phyloP scores from a whole-genome alignment of 1,140 invertebrate genomes.

The Ceratina japonica region DNA sequence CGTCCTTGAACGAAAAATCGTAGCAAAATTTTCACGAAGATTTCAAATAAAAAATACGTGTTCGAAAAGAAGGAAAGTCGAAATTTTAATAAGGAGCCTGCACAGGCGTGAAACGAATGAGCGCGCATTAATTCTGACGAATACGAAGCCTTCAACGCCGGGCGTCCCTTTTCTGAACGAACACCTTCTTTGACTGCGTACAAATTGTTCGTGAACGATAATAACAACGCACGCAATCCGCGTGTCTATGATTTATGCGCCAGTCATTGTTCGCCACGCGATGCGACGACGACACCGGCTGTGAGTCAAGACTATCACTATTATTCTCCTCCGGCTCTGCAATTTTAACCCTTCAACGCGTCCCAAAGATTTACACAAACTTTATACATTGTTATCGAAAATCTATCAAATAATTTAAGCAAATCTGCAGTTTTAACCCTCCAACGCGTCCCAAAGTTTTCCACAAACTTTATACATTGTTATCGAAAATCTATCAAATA shows the following conservation, averaged over 20 bases:
- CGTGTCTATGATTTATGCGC: slow-evolving; percentile 55
- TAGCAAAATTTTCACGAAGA: background rate
- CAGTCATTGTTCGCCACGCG: slow-evolving; percentile 57
- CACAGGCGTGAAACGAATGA: slow-evolving; percentile 10
- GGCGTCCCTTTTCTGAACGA: background rate
- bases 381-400: background rate
- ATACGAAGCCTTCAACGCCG: slow-evolving; percentile 21
- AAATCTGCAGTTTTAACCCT: slow-evolving; percentile 43
- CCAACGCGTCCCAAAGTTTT: slow-evolving; percentile 44
- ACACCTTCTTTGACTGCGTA: background rate
- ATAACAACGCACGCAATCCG: slow-evolving; percentile 53
- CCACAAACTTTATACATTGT: slow-evolving; percentile 18
- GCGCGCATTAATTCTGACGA: slow-evolving; percentile 16
- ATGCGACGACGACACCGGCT: slow-evolving; percentile 53
- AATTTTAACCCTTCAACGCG: slow-evolving; percentile 50
- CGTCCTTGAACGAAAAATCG: background rate
- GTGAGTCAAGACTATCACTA: slow-evolving; percentile 56
- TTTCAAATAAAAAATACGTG: background rate
- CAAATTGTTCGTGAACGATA: slow-evolving; percentile 53
- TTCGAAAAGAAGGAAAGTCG: background rate
- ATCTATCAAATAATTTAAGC: too few relatives aligned
- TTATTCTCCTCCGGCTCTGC: slow-evolving; percentile 44
- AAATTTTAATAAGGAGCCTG: too few relatives aligned
- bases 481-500: background rate
- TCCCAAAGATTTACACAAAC: slow-evolving; percentile 40